phyloP scores from a whole-genome alignment of 2,888 invertebrate species.

The Aplocera efformata region DNA sequence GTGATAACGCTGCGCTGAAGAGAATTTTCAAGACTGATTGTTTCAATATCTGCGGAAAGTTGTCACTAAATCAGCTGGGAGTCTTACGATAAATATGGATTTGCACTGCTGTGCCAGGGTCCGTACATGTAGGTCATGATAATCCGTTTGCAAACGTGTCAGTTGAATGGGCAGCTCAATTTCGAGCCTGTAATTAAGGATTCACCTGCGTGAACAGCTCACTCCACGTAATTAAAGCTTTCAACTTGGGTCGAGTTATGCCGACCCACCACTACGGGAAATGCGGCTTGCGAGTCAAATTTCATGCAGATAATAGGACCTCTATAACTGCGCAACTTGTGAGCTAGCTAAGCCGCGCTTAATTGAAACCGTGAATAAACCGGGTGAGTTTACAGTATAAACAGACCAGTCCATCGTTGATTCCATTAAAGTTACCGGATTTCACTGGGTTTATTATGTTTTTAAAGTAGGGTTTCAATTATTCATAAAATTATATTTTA shows the following conservation, averaged over 20 bases:
- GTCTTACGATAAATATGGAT: conserved; percentile 23
- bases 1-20: too few species aligned
- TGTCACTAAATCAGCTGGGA: conserved; percentile 2
- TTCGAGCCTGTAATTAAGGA: conserved; percentile 74
- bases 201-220: conserved; percentile 78
- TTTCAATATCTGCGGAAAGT: too few species aligned
- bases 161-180: conserved; percentile 75
- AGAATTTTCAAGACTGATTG: too few species aligned
- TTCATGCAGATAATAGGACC: conserved; percentile 72
- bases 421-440: conserved; percentile 33
- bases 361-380: conserved; percentile 67
- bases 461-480: conserved; percentile 21
- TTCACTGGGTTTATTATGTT: conserved; percentile 33
- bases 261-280: conserved; percentile 60
- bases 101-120: conserved; percentile 22
- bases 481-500: too few species aligned
- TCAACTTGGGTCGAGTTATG: conserved; percentile 73
- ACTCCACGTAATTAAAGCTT: conserved; percentile 75
- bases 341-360: conserved; percentile 61
- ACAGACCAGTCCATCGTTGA: conserved; percentile 35
- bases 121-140: conserved; percentile 56
- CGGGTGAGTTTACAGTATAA: conserved; percentile 44
- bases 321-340: conserved; percentile 65
- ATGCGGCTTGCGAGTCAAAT: conserved; percentile 73
- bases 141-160: conserved; percentile 73